Percentiles rank a stretch among this genome's conserved stretches.
These are phyloP conservation scores for Cisticola juncidis DNA, from an alignment of 2,113 vertebrate species.

Conservation along the genomic window DNA sequence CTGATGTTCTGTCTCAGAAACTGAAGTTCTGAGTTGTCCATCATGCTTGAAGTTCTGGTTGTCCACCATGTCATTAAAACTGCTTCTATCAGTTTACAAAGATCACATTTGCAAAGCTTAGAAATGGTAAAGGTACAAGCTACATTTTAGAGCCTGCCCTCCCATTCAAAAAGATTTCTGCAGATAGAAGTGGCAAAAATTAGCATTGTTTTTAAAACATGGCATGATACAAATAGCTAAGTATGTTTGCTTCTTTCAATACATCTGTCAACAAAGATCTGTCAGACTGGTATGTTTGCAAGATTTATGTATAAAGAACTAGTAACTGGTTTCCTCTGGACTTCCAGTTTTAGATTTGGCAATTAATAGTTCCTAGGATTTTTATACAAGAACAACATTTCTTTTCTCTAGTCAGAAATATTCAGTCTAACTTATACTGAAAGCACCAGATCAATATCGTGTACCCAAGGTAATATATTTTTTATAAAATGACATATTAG, in stretches of 20 bases:
- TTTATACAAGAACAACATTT: neutral
- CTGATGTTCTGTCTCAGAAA: constrained; percentile 8
- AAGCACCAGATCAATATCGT: neutral
- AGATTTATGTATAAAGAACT: neutral
- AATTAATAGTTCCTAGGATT: neutral
- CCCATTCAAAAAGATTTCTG: neutral
- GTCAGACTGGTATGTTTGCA: neutral
- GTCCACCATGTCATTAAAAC: neutral
- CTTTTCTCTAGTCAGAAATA: neutral
- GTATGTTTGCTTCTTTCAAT: neutral
- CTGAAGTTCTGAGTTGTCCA: neutral
- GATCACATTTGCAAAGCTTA: neutral
- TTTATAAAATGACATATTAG: neutral
- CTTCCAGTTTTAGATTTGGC: neutral
- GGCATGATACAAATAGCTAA: neutral
- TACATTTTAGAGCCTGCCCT: neutral
- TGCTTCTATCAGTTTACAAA: neutral
- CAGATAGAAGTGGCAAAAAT: neutral
- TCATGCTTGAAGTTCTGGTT: neutral
- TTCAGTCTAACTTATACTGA: neutral
- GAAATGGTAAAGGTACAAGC: neutral
- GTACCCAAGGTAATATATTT: neutral
- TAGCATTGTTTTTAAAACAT: neutral
- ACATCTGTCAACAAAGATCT: neutral
- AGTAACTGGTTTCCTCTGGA: neutral